Conservation (phyloP, 2,888 invertebrate genomes). For the Sarcophaga subvicina region DNA sequence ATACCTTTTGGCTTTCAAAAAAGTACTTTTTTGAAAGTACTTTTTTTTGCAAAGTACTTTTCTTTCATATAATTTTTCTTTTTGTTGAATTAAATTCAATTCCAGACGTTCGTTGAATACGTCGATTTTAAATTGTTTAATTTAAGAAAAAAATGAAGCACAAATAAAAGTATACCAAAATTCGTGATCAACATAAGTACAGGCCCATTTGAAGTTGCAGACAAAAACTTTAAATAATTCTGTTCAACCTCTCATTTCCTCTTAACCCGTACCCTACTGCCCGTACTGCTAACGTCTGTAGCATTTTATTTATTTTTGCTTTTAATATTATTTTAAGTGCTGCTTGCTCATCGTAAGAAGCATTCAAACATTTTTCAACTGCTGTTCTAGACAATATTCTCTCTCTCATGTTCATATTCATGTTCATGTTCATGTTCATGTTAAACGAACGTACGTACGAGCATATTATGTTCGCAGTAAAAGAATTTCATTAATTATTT, state of each 20-base stretch:
- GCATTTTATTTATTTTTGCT: slow-evolving; percentile 59
- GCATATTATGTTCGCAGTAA: slow-evolving; percentile 17
- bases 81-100: too few relatives aligned
- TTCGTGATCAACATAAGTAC: neutral
- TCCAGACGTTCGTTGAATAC: too few relatives aligned
- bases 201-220: neutral
- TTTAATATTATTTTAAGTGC: slow-evolving; percentile 65
- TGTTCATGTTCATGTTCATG: slow-evolving; percentile 4
- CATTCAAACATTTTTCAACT: slow-evolving; percentile 15
- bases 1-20: too few relatives aligned
- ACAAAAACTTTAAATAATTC: slow-evolving; percentile 33
- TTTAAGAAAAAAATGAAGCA: too few relatives aligned
- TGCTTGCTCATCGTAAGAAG: slow-evolving; percentile 58
- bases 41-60: too few relatives aligned
- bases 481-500: slow-evolving; percentile 70
- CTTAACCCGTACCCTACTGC: neutral
- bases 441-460: neutral
- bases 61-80: too few relatives aligned
- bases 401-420: slow-evolving; percentile 4
- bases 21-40: too few relatives aligned
- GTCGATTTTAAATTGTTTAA: too few relatives aligned
- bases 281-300: neutral
- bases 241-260: neutral
- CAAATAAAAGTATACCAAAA: neutral
- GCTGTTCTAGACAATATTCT: slow-evolving; percentile 48